Evolutionary conservation across 2,888 invertebrate species (phyloP).

Genomic region (Xestia xanthographa): DNA sequence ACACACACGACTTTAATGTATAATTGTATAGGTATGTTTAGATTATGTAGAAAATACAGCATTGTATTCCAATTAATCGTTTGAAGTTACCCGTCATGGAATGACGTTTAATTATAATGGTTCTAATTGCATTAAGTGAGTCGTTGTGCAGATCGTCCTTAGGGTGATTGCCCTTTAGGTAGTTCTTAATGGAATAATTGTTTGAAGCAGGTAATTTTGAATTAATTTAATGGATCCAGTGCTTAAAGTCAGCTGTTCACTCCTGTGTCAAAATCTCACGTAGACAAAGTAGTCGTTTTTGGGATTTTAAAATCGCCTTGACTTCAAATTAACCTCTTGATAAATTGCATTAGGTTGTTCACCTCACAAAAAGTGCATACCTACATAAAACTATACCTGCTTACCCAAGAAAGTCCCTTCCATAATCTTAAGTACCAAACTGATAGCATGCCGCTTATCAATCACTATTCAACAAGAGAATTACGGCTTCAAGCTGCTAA

Average conservation of each 20-base stretch:
- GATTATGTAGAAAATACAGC: not conserved
- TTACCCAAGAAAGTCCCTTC: not conserved
- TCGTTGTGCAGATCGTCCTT: not conserved
- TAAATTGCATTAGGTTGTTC: not conserved
- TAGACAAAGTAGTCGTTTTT: not conserved
- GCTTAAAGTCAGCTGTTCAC: not conserved
- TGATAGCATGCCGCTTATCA: conserved; percentile 13
- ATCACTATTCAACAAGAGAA: conserved; percentile 24
- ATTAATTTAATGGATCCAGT: conserved; percentile 6
- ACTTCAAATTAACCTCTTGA: not conserved
- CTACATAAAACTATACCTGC: not conserved
- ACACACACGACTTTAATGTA: not conserved
- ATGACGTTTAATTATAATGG: conserved; percentile 31
- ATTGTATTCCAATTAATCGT: conserved; percentile 3
- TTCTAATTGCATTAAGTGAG: conserved; percentile 12
- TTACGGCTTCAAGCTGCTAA: conserved; percentile 6
- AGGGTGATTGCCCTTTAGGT: not conserved
- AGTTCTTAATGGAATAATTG: conserved; percentile 10
- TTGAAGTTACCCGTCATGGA: conserved; percentile 5
- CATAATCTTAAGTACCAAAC: conserved; percentile 14
- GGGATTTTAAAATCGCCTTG: not conserved
- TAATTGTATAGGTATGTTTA: no score
- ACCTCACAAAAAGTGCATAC: no score
- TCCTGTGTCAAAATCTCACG: no score
- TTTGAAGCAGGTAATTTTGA: conserved; percentile 13